Base-by-base conservation (phyloP, 2,797 vertebrate genomes). In the Pangasius djambal region DNA sequence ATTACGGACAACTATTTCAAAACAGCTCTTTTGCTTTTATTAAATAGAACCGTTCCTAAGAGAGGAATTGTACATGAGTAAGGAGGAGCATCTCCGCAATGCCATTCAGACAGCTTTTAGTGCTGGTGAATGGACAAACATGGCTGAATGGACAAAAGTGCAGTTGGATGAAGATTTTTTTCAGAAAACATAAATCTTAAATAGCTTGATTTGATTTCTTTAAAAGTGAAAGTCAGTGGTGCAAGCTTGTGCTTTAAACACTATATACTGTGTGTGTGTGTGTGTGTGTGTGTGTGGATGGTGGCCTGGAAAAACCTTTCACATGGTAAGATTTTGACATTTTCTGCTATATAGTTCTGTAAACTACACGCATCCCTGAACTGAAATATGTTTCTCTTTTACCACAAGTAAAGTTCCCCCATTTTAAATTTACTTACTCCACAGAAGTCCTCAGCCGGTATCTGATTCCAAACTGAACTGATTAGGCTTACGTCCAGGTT, bases 1-100 rank as follows among this genome's bases (percentile, higher is more conserved):
- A 74, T 74, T 74, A 74, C 18, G 4, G 4, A 25, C 50, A 31
- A 79, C 55, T 57, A 20, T 52, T 78, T 78, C 50, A 81, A 81
- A 25, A 34, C 52, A 59, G 78, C 55, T 10, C 9, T 83, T 83
- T 83, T 20, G 81, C 37, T 44, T 44, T 83, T 83, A 83, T 65
- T 40, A 83, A 83, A 83, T 18, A n/a, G 22, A 65, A 28, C 25
- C 4, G 13, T 44, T 83, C 10, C 13, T 25, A 6, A 59, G 8
- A 37, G 55, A 37, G 9, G 18, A 37, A 20, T 13, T 55, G 16
- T 55, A 78, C 48, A 31, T 31, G 50, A 20, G 15, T 16, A 20
- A 40, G 57, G 22, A 59, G 31, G 18, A 59, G 25, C 2, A 12
- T 28, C 34, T 82, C 20, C 12, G 1, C 79, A 83, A 25, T 83